A percentile compares a stretch with the other conserved stretches of the same genome.
phyloP scores from a whole-genome alignment of 2,888 invertebrate genomes.

The Stenolophus ochropezus region DNA sequence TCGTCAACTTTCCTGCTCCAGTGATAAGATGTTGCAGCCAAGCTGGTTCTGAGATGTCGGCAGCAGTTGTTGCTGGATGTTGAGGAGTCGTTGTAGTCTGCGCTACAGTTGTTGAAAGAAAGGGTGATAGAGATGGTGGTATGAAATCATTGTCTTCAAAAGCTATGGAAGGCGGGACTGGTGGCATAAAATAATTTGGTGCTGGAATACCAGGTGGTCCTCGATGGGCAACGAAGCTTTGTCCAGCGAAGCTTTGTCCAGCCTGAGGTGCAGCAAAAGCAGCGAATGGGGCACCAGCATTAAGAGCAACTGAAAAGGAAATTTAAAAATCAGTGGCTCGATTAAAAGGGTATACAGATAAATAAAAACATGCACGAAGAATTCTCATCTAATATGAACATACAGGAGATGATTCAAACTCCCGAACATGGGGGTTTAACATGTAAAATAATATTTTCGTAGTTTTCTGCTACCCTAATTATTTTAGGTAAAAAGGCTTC shows the following conservation, averaged over 20 bases:
- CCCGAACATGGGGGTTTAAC: no score
- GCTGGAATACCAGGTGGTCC: neutral
- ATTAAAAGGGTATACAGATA: no score
- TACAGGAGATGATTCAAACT: no score
- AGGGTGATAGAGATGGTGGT: neutral
- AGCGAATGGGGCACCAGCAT: neutral
- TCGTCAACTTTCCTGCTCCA: constrained; percentile 1
- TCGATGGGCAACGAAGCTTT: neutral
- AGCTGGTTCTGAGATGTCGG: neutral
- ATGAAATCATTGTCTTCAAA: no score
- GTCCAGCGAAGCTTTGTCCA: no score
- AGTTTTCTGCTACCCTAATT: no score
- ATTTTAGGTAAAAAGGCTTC: no score
- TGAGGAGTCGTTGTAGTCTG: neutral
- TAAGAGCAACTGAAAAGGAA: neutral
- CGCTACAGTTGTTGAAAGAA: neutral
- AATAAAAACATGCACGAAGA: no score
- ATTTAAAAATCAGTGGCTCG: neutral
- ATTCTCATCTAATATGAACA: no score
- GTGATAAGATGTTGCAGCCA: neutral
- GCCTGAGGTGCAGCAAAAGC: no score
- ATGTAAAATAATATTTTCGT: no score
- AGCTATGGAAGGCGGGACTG: neutral
- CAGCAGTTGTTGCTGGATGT: neutral
- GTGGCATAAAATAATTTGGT: neutral